Base-by-base conservation (phyloP, 2,888 invertebrate genomes). In the Ypsolopha sequella region DNA sequence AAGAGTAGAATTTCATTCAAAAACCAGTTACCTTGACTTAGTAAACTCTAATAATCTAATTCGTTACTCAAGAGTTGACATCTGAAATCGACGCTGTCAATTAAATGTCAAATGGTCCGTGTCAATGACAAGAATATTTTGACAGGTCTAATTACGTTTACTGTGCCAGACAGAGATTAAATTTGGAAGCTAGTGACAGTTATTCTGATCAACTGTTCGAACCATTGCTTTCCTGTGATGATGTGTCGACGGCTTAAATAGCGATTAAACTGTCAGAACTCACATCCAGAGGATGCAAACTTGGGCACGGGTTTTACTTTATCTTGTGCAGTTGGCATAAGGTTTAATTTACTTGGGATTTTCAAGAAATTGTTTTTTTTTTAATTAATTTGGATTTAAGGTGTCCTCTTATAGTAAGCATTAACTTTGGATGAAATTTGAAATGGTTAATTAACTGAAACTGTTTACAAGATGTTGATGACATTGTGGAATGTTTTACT, bases 131-230 rank as follows among this genome's bases (percentile, higher is more conserved):
- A 59, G 74, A 64, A 72, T 81, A 80, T 82, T 81, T 75, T 84
- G 81, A 82, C 81, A 71, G 67, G 65, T 73, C 68, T 76, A 79
- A 82, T 81, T 81, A 80, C 73, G 72, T 50, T 63, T 58, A 61
- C 56, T 58, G 56, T 55, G 54, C 59, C 54, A 55, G 50, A 52
- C 52, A 44, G 60, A 71, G 76, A 77, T 79, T 80, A 76, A 80
- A 80, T 80, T 76, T 73, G 52, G 48, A 64, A 68, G 66, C 69
- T 72, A 76, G 75, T 78, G 84, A 80, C 82, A 80, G 76, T 59
- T 60, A 68, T 71, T 80, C 75, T 74, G 80, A 84, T 84, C 82
- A 81, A 84, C 80, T 84, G 84, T 77, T 68, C 81, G 65, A 69
- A 59, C 76, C 78, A 80, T 80, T 81, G 79, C 77, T 69, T 73